A percentile compares a stretch with the other conserved stretches of the same genome.
Conservation (phyloP, 2,888 invertebrate genomes). For the Acronicta aceris region DNA sequence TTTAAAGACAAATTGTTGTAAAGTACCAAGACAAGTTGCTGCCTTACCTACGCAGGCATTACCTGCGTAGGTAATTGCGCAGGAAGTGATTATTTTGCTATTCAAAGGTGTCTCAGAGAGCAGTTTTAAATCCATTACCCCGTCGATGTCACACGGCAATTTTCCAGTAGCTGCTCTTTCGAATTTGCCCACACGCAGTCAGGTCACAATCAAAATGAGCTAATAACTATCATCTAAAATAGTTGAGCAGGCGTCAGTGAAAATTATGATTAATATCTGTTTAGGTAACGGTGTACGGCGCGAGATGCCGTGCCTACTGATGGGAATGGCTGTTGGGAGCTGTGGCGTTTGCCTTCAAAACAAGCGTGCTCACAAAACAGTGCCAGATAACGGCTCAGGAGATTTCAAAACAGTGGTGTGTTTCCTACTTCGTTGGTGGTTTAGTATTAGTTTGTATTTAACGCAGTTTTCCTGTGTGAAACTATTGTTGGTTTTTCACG, state of each 20-base stretch:
- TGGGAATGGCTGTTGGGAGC: slow-evolving; percentile 65
- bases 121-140: slow-evolving; percentile 87
- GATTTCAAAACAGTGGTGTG: slow-evolving; percentile 23
- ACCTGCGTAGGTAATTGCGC: slow-evolving; percentile 67
- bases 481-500: slow-evolving; percentile 17
- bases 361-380: slow-evolving; percentile 50
- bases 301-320: slow-evolving; percentile 58
- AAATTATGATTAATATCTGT: slow-evolving; percentile 89
- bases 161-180: slow-evolving; percentile 82
- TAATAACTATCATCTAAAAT: slow-evolving; percentile 87
- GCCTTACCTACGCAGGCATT: slow-evolving; percentile 68
- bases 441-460: slow-evolving; percentile 21
- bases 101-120: slow-evolving; percentile 79
- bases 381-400: slow-evolving; percentile 45
- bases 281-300: slow-evolving; percentile 81
- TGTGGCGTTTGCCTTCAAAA: slow-evolving; percentile 43
- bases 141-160: slow-evolving; percentile 85
- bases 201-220: slow-evolving; percentile 78
- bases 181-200: slow-evolving; percentile 82
- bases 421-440: slow-evolving; percentile 27
- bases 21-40: slow-evolving; percentile 65
- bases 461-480: slow-evolving; percentile 28
- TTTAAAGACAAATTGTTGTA: slow-evolving; percentile 59
- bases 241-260: slow-evolving; percentile 84
- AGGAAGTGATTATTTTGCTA: slow-evolving; percentile 86